A percentile compares a stretch with the other conserved stretches of the same genome.
These are phyloP conservation scores for Cheirogaleus medius DNA, from an alignment of 2,113 vertebrate species.

Conservation along the genomic window DNA sequence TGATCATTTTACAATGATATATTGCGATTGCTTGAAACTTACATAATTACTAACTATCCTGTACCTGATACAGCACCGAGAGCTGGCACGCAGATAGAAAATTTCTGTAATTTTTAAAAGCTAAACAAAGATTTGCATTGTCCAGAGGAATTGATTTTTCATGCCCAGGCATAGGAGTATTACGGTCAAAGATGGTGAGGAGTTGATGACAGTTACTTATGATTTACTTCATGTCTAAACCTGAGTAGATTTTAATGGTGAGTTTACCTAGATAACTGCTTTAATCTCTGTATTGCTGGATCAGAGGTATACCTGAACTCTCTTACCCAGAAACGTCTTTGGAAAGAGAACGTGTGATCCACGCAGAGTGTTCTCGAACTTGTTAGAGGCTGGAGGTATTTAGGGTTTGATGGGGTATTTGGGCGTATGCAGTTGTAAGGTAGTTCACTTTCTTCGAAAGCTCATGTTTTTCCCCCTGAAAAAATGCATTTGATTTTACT, in stretches of 20 bases:
- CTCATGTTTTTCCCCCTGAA: background rate
- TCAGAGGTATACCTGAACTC: background rate
- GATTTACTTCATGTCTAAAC: background rate
- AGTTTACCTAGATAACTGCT: background rate
- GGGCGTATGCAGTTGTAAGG: background rate
- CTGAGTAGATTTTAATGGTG: slow-evolving; percentile 10
- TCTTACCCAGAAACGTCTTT: background rate
- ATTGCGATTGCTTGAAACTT: background rate
- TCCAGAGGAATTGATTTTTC: background rate
- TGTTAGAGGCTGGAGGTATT: background rate
- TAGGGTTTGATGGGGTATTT: background rate
- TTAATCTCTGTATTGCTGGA: slow-evolving; percentile 29
- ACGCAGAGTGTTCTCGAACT: background rate
- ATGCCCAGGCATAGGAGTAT: background rate
- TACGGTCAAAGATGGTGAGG: background rate
- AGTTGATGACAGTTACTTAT: background rate
- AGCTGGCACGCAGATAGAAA: background rate
- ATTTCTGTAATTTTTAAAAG: slow-evolving; percentile 24
- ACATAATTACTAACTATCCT: background rate
- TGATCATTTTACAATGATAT: background rate
- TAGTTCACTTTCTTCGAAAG: background rate
- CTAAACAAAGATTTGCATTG: background rate
- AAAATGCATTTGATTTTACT: background rate
- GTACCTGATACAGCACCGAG: background rate
- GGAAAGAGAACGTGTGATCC: background rate